Evolutionary conservation across 2,888 invertebrate genomes (phyloP).

Genomic region (Cancer borealis): DNA sequence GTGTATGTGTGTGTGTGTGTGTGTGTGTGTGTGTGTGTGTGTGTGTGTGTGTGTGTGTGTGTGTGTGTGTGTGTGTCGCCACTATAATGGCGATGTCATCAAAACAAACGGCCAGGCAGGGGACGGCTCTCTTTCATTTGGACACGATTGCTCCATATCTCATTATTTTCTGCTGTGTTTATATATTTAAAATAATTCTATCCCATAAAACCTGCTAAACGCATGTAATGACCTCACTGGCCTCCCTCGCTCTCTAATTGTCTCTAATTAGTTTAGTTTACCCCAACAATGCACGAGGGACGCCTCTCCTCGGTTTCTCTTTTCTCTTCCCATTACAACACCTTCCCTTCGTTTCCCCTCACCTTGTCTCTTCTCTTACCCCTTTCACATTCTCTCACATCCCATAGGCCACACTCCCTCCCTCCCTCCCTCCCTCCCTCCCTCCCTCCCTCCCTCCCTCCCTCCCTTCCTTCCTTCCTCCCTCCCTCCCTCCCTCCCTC

Average conservation of each 20-base stretch:
- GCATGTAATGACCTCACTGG: background rate
- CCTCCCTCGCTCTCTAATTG: conserved; percentile 5
- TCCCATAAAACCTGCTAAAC: background rate
- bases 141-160: conserved; percentile 4
- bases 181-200: background rate
- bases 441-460: background rate
- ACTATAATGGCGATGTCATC: background rate
- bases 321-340: background rate
- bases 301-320: background rate
- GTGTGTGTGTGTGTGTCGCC: background rate
- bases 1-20: background rate
- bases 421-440: background rate
- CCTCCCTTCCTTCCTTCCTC: background rate
- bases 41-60: conserved; percentile 36
- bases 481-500: background rate
- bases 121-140: background rate
- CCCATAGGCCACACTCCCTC: background rate
- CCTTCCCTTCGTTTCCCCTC: background rate
- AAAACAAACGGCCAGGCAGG: background rate
- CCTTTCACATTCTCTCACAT: background rate
- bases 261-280: conserved; percentile 10
- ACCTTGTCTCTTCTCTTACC: background rate
- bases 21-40: conserved; percentile 25
- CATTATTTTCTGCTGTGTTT: conserved; percentile 3
- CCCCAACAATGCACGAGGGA: background rate